Base-by-base conservation (phyloP, 2,888 invertebrate genomes). In the Hyalella azteca region DNA sequence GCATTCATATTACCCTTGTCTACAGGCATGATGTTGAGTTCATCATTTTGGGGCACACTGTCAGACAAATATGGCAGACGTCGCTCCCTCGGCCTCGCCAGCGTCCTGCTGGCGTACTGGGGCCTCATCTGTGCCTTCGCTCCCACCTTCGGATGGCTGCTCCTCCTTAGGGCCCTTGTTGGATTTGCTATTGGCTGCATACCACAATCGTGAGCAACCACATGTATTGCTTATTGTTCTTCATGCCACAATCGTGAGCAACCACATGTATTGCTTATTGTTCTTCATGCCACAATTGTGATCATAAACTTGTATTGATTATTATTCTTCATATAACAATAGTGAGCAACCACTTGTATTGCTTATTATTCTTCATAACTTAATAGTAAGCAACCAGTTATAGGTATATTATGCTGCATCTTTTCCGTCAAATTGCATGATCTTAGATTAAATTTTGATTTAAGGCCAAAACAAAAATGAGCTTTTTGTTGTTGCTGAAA, bases 161-260 rank as follows among this genome's bases (percentile, higher is more conserved):
- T 98, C 54, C 91, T 97, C 80, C 89, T 98, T n/a, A 90, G 97
- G 87, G 95, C 96, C 19, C 90, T 97, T 11, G 97, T 97, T 15
- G 97, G 98, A 66, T 96, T 98, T 89, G 96, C 97, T 29, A 96
- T 97, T 86, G 97, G 97, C 85, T 97, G 97, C 87, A 95, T 96
- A 49, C 97, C 97, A 78, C 97, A 98, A 89, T 96, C 97, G 96
- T 96, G 91, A 93, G 95, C 92, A 39, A 77, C 13, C 45, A 45
- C 45, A 15, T 9, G 11, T 15, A 15, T 15, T 45, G 45, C n/a
- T n/a, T n/a, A n/a, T n/a, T n/a, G n/a, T n/a, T n/a, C 85, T 97
- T 97, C 87, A 95, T 96, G 49, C 97, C 97, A 78, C 97, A 98
- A 89, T 96, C 97, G 96, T 96, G 91, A 93, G 95, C 92, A 39